A percentile compares a stretch with the other conserved stretches of the same genome.
Conservation (phyloP, 2,888 invertebrate species). For the Pheosia gnoma region DNA sequence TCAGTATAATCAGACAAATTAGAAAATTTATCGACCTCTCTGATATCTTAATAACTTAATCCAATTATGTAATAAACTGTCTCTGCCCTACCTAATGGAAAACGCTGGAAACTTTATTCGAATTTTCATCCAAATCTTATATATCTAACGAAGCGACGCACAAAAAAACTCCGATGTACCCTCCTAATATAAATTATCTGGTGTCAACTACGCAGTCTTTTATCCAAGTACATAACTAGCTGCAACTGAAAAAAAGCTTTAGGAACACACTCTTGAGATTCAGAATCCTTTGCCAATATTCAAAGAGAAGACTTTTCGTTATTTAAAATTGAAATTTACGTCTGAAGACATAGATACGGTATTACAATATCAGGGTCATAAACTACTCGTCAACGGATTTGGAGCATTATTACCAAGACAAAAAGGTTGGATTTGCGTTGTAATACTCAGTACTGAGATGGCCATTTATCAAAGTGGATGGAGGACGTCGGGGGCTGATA, state of each 20-base stretch:
- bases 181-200: constrained; percentile 65
- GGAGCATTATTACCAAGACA: constrained; percentile 12
- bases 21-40: background rate
- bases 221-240: constrained; percentile 32
- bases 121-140: constrained; percentile 47
- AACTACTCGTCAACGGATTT: constrained; percentile 16
- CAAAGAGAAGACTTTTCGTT: constrained; percentile 12
- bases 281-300: constrained; percentile 11
- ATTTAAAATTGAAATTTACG: constrained; percentile 48
- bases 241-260: constrained; percentile 31
- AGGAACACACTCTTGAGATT: constrained; percentile 6
- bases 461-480: constrained; percentile 70
- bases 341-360: constrained; percentile 34
- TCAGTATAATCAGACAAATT: background rate
- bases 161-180: constrained; percentile 42
- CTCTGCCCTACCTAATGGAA: constrained; percentile 28
- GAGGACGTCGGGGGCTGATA: constrained; percentile 61
- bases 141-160: constrained; percentile 44
- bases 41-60: constrained; percentile 57
- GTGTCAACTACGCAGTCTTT: constrained; percentile 57
- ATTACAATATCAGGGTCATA: constrained; percentile 22
- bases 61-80: constrained; percentile 52
- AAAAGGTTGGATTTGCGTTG: constrained; percentile 29
- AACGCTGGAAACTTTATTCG: constrained; percentile 37
- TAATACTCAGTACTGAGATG: constrained; percentile 19